phyloP scores from a whole-genome alignment of 2,113 vertebrate species.

The Petrocephalus microphthalmus region DNA sequence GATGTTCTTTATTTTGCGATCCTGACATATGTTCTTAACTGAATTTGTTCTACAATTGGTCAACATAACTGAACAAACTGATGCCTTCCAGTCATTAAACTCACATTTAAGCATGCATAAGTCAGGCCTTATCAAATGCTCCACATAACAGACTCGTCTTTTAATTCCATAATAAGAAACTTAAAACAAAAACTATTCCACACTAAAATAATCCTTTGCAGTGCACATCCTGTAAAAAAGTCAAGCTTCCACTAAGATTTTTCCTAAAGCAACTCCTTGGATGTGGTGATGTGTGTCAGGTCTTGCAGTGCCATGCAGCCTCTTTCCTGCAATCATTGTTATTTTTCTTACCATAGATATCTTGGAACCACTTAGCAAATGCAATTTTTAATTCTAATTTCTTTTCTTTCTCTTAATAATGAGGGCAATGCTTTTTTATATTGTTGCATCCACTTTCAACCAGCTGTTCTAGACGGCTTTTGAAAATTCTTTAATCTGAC shows the following conservation, averaged over 20 bases:
- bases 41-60: not conserved
- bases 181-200: not conserved
- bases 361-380: not conserved
- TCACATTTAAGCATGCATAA: not conserved
- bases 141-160: not conserved
- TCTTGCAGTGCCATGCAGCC: not conserved
- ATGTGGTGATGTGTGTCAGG: not conserved
- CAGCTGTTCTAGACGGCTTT: not conserved
- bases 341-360: not conserved
- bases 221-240: not conserved
- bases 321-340: not conserved
- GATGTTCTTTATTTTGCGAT: not conserved
- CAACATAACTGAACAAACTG: not conserved
- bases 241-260: not conserved
- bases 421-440: not conserved
- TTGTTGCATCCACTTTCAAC: not conserved
- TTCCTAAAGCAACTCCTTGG: not conserved
- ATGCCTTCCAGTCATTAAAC: not conserved
- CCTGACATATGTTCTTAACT: not conserved
- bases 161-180: not conserved
- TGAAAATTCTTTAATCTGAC: not conserved
- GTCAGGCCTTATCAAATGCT: not conserved
- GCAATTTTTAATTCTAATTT: not conserved
- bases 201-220: not conserved
- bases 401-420: not conserved